phyloP scores from a whole-genome alignment of 2,888 invertebrate genomes.

The Notodonta dromedarius region DNA sequence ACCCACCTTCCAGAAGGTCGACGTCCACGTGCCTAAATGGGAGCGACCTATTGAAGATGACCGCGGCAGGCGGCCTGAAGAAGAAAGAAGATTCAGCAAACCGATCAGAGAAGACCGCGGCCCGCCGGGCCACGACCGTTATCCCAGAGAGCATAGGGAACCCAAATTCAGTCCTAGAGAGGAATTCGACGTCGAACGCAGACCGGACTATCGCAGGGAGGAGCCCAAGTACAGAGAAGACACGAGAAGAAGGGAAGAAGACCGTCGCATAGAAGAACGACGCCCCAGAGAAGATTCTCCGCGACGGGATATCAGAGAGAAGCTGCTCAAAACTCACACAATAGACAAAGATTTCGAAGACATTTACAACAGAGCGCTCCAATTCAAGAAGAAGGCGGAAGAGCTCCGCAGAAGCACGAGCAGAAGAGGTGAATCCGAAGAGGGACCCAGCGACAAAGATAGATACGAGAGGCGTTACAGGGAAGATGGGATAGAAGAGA shows the following conservation, averaged over 20 bases:
- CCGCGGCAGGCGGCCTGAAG: constrained; percentile 30
- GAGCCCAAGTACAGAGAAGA: constrained; percentile 23
- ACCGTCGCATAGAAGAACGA: constrained; percentile 32
- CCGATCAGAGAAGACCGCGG: constrained; percentile 29
- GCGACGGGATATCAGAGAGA: constrained; percentile 32
- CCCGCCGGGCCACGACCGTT: constrained; percentile 22
- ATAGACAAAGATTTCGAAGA: constrained; percentile 69
- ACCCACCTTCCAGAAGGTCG: constrained; percentile 23
- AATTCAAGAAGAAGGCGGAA: constrained; percentile 65
- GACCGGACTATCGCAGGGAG: constrained; percentile 26
- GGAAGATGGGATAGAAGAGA: constrained; percentile 22
- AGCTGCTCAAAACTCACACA: constrained; percentile 25
- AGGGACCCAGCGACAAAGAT: constrained; percentile 30
- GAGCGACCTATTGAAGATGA: constrained; percentile 21
- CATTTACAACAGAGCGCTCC: constrained; percentile 65
- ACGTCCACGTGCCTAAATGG: constrained; percentile 24
- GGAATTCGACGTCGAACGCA: constrained; percentile 27
- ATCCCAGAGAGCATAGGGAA: constrained; percentile 31
- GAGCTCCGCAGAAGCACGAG: constrained; percentile 51
- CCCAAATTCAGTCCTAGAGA: constrained; percentile 28
- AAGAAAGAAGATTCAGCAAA: constrained; percentile 46
- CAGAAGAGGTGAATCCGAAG: constrained; percentile 33
- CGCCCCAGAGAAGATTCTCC: constrained; percentile 36
- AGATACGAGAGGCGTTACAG: constrained; percentile 20
- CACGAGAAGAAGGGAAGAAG: constrained; percentile 31